phyloP scores from a whole-genome alignment of 2,888 invertebrate species.

The Philonicus albiceps region DNA sequence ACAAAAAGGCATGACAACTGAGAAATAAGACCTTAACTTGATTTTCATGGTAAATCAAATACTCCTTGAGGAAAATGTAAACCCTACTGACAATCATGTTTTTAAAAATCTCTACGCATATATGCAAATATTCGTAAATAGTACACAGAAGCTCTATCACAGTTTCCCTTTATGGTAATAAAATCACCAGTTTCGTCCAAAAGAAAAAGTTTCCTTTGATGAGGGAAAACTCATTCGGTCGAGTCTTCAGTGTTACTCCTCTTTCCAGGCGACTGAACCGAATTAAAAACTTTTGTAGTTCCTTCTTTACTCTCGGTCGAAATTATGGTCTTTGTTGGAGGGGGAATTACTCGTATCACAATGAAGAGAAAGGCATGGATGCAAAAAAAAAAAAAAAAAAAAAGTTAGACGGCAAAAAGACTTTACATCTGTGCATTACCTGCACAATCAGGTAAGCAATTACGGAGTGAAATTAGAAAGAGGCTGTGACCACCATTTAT shows the following conservation, averaged over 20 bases:
- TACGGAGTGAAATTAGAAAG: constrained; percentile 30
- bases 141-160: neutral
- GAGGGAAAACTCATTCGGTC: neutral
- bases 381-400: too few species aligned
- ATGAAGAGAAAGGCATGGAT: neutral
- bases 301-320: constrained; percentile 9
- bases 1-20: too few species aligned
- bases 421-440: constrained; percentile 20
- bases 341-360: neutral
- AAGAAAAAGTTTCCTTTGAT: neutral
- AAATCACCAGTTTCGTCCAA: neutral
- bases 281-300: constrained; percentile 37
- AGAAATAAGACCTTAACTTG: too few species aligned
- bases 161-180: neutral
- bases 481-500: constrained; percentile 12
- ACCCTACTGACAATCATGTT: neutral
- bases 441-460: constrained; percentile 36
- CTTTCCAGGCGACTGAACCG: constrained; percentile 5
- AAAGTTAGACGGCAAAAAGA: constrained; percentile 8
- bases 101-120: neutral
- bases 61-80: too few species aligned
- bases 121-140: neutral
- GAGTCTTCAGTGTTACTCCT: neutral
- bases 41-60: too few species aligned
- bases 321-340: constrained; percentile 1